Percentiles rank a stretch among this genome's conserved stretches.
Evolutionary conservation across 2,888 invertebrate species (phyloP).

Genomic region (Rambutsinella grinnellia): DNA sequence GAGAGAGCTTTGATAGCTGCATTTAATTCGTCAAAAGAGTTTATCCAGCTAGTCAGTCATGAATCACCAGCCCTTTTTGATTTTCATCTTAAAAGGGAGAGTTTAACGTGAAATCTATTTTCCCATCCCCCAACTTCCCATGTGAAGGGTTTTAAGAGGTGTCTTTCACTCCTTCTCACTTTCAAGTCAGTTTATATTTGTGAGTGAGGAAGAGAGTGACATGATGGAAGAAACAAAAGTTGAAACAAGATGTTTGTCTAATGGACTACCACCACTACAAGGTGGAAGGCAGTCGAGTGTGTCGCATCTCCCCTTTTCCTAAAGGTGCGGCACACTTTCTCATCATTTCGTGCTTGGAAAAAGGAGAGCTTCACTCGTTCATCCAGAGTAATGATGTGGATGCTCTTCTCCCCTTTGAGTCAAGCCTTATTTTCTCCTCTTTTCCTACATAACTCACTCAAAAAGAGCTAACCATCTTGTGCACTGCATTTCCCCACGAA

Average conservation of each 20-base stretch:
- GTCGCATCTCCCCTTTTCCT: not conserved
- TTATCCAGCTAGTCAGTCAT: not conserved
- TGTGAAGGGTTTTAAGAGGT: too few relatives aligned
- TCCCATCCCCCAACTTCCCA: too few relatives aligned
- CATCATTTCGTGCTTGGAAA: not conserved
- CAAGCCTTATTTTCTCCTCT: not conserved
- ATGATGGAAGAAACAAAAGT: slow-evolving; percentile 24
- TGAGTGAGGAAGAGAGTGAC: slow-evolving; percentile 11
- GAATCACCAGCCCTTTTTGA: not conserved
- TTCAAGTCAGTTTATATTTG: slow-evolving; percentile 33
- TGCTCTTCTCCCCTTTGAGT: not conserved
- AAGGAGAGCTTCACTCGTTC: not conserved
- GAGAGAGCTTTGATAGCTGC: not conserved
- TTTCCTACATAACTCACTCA: not conserved
- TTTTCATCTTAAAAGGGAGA: not conserved
- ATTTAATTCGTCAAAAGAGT: not conserved
- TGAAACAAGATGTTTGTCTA: slow-evolving; percentile 43
- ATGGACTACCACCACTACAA: slow-evolving; percentile 22
- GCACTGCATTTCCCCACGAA: too few relatives aligned
- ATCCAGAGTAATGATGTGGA: not conserved
- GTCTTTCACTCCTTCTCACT: not conserved
- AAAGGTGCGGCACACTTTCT: not conserved
- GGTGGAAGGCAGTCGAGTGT: not conserved
- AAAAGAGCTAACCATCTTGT: too few relatives aligned
- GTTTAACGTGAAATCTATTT: slow-evolving; percentile 9